Base-by-base conservation (phyloP, 1,140 invertebrate species). In the Temnothorax longispinosus region DNA sequence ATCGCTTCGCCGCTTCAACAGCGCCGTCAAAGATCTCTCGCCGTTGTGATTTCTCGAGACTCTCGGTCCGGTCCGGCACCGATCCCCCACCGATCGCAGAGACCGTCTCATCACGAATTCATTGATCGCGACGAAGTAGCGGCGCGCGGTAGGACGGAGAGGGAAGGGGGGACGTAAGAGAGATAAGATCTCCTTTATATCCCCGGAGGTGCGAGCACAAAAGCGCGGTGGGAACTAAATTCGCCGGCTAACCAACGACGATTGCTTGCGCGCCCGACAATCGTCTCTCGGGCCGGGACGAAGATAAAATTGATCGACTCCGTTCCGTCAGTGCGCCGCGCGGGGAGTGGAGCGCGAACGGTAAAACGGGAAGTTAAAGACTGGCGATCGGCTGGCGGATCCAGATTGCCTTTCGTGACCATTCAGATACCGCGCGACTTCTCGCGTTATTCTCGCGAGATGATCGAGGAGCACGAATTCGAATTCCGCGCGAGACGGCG, bases 231-330 rank as follows among this genome's bases (percentile, higher is more conserved):
- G 64, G 38, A 82, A 74, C 52, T 82, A 82, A 82, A 82, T 82
- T 82, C 80, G 80, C 67, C 54, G 54, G 80, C 80, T 82, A 82
- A 82, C 80, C 80, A 58, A 82, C 27, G 78, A 72, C 65, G 65
- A 58, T 58, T 72, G 65, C 50, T 58, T 32, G 78, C 50, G 65
- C 60, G 41, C 38, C 27, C 67, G 60, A 80, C 76, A 80, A 80
- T 80, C 76, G 76, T 76, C 54, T 74, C 32, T 10, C 54, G 21
- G 15, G 32, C 44, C 60, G 44, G 60, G 76, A 38, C 65, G 78
- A 44, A 82, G 80, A 60, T 82, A 72, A 74, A 82, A 82, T 74
- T 82, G 80, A 74, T 82, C 80, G 80, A 82, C 80, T 72, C 62
- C 7, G 47, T 8, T 47, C 44, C 35, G 67, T 47, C 41, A 38